These are phyloP conservation scores for Phania funesta DNA, from an alignment of 2,888 invertebrate species.

Conservation along the genomic window DNA sequence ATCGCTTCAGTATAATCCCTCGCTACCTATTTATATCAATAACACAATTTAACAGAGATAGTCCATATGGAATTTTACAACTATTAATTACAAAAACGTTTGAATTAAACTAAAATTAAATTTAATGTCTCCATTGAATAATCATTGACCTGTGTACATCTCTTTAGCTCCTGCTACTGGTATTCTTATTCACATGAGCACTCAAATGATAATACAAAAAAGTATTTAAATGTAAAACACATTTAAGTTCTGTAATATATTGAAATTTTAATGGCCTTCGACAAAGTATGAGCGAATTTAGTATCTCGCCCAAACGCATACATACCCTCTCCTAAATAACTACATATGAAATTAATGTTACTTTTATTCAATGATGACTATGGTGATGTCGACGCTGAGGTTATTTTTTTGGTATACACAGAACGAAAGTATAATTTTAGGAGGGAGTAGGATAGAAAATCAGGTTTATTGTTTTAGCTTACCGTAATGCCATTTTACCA, in stretches of 20 bases:
- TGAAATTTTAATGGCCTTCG: constrained; percentile 68
- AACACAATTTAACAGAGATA: neutral
- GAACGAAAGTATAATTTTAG: constrained; percentile 17
- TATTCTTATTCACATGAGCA: neutral
- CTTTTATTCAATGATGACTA: constrained; percentile 58
- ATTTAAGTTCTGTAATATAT: constrained; percentile 67
- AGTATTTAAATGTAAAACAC: constrained; percentile 78
- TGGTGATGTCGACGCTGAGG: constrained; percentile 48
- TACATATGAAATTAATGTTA: too few relatives aligned
- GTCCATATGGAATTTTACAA: constrained; percentile 11
- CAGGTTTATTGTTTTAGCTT: constrained; percentile 68
- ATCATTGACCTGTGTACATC: constrained; percentile 47
- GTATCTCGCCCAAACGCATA: neutral
- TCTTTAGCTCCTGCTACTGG: constrained; percentile 2
- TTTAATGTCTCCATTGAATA: constrained; percentile 51
- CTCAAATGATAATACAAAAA: constrained; percentile 70
- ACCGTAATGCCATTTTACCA: constrained; percentile 66
- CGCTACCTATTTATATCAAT: neutral
- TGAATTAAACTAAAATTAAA: constrained; percentile 52
- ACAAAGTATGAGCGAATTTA: constrained; percentile 34
- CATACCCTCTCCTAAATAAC: neutral
- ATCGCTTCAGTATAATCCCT: neutral
- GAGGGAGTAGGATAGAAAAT: constrained; percentile 45
- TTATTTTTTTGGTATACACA: neutral
- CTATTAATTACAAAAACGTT: constrained; percentile 62